A percentile compares a stretch with the other conserved stretches of the same genome.
These are phyloP conservation scores for Sarcophaga carnaria DNA, from an alignment of 2,888 invertebrate genomes.

Conservation along the genomic window DNA sequence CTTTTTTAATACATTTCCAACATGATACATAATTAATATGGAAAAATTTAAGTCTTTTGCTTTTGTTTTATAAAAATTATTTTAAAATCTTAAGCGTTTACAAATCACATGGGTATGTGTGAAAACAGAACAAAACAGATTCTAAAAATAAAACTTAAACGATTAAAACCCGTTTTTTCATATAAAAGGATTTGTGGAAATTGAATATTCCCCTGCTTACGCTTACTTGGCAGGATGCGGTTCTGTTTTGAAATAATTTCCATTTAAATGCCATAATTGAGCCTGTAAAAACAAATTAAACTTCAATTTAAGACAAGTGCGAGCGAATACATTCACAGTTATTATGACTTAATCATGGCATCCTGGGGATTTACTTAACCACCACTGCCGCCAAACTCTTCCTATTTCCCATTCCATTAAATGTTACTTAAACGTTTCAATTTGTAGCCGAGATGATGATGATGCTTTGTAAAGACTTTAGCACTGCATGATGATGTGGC, in stretches of 20 bases:
- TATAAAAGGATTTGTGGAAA: constrained; percentile 40
- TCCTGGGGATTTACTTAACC: constrained; percentile 61
- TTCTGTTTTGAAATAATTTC: constrained; percentile 58
- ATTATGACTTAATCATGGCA: constrained; percentile 70
- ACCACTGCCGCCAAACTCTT: not conserved
- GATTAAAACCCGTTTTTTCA: not conserved
- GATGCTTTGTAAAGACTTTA: constrained; percentile 27
- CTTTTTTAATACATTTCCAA: too few relatives aligned
- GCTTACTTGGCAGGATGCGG: not conserved
- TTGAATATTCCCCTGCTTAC: not conserved
- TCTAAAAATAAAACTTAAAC: constrained; percentile 1
- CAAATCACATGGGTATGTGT: too few relatives aligned
- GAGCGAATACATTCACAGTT: constrained; percentile 62
- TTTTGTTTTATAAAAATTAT: too few relatives aligned
- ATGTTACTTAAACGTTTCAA: not conserved
- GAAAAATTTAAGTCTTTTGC: too few relatives aligned
- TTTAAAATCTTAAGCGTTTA: too few relatives aligned
- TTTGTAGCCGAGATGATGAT: not conserved
- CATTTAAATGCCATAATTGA: constrained; percentile 73
- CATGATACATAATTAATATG: too few relatives aligned
- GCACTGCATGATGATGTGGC: constrained; percentile 57
- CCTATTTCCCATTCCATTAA: constrained; percentile 13
- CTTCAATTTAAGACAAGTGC: constrained; percentile 75
- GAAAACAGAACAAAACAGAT: too few relatives aligned
- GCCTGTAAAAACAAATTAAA: constrained; percentile 80